Evolutionary conservation across 2,888 invertebrate genomes (phyloP).

Genomic region (Phyllotreta striolata): DNA sequence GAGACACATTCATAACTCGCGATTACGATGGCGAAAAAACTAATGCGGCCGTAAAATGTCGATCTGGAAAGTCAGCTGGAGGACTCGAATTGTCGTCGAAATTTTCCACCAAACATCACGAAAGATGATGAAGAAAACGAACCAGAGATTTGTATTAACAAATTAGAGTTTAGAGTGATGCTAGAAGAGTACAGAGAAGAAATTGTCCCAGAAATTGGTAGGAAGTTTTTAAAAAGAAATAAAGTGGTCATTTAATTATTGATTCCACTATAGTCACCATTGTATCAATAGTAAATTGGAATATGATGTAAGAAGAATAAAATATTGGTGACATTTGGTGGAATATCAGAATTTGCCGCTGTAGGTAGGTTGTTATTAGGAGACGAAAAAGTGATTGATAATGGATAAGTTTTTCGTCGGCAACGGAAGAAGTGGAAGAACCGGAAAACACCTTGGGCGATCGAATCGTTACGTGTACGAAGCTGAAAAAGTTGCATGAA

Average conservation of each 20-base stretch:
- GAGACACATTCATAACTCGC: conserved; percentile 25
- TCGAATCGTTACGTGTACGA: conserved; percentile 19
- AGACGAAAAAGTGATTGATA: conserved; percentile 18
- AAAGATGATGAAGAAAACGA: too few relatives aligned
- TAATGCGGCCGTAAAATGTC: conserved; percentile 3
- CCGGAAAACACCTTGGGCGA: conserved; percentile 25
- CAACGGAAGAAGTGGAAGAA: conserved; percentile 22
- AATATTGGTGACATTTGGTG: conserved; percentile 20
- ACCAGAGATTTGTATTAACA: too few relatives aligned
- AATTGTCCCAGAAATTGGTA: too few relatives aligned
- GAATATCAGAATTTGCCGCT: conserved; percentile 11
- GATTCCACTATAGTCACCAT: neutral
- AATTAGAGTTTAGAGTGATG: too few relatives aligned
- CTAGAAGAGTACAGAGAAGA: too few relatives aligned
- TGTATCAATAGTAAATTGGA: neutral
- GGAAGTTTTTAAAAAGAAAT: too few relatives aligned
- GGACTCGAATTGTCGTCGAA: neutral
- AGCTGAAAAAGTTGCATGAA: too few relatives aligned
- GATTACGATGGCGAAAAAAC: conserved; percentile 18
- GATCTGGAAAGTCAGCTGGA: conserved; percentile 13
- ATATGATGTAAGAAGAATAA: too few relatives aligned
- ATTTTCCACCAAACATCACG: conserved; percentile 9
- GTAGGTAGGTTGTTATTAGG: conserved; percentile 24
- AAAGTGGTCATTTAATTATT: neutral
- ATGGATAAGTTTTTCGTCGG: conserved; percentile 21